Evolutionary conservation across 2,113 vertebrate species (phyloP).

Genomic region (Merops nubicus): DNA sequence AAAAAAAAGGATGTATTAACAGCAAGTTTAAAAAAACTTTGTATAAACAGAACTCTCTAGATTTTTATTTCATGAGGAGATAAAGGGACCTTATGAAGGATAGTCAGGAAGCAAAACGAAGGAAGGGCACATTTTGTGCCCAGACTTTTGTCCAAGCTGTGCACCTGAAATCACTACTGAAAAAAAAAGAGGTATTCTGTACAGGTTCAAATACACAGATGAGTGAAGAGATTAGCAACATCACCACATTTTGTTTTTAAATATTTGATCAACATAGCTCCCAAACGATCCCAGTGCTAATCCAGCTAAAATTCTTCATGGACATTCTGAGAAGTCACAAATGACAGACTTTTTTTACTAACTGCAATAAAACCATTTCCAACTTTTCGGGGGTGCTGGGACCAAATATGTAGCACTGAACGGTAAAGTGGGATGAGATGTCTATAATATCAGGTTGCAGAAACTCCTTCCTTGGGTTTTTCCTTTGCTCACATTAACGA

Average conservation of each 20-base stretch:
- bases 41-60: background rate
- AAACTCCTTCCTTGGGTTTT: background rate
- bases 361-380: background rate
- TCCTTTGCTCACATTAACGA: background rate
- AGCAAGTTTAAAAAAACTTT: background rate
- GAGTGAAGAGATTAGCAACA: background rate
- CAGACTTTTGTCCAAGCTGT: background rate
- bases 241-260: background rate
- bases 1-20: background rate
- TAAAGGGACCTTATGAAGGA: background rate
- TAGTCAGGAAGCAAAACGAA: background rate
- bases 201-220: background rate
- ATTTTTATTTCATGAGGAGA: background rate
- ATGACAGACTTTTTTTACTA: background rate
- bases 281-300: background rate
- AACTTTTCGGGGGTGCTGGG: background rate
- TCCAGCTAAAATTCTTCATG: background rate
- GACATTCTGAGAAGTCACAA: background rate
- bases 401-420: background rate
- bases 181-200: background rate
- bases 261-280: background rate
- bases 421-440: background rate
- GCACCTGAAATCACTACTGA: background rate
- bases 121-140: background rate
- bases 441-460: background rate